Base-by-base conservation (phyloP, 2,113 vertebrate genomes). In the Ailuropoda melanoleuca region DNA sequence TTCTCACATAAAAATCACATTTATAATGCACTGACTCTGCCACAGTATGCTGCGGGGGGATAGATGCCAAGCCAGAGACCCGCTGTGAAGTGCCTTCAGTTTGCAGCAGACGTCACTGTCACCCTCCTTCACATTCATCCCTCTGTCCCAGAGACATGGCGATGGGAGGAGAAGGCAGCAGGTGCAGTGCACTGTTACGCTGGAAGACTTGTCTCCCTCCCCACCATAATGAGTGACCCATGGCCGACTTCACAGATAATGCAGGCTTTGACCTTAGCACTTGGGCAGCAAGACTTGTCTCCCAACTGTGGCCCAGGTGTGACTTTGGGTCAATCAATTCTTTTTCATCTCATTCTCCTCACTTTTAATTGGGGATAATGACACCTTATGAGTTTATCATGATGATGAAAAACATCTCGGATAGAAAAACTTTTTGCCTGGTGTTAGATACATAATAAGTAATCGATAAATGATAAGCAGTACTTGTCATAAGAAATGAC, bases 401-500 rank as follows among this genome's bases (percentile, higher is more conserved):
- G 72, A 93, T 75, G 64, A 83, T 56, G 87, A 89, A 89, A 94
- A 89, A 34, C 12, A 82, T 46, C 93, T 56, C 11, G n/a, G 37
- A 87, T 83, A 56, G 74, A 74, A 86, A 97, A 88, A 8, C n/a
- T 68, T 80, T 91, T 82, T 72, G 48, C 29, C 39, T 91, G 21
- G 39, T 74, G 90, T 78, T 60, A 92, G 58, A 58, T n/a, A 75
- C 29, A n/a, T 85, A 94, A 64, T 64, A 82, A 80, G 66, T 60
- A 82, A 88, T 88, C 8, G 2, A 84, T 88, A 87, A 93, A 21
- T 80, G 75, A 80, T 37, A 84, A 88, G 48, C 13, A 72, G 39
- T 55, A 8, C 19, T 68, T 68, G 75, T 82, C 84, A 50, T 88
- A 91, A 93, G 68, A 96, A 92, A 97, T 96, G 90, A 90, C 12